Evolutionary conservation across 2,888 invertebrate species (phyloP).

Genomic region (Eucera pruinosa): DNA sequence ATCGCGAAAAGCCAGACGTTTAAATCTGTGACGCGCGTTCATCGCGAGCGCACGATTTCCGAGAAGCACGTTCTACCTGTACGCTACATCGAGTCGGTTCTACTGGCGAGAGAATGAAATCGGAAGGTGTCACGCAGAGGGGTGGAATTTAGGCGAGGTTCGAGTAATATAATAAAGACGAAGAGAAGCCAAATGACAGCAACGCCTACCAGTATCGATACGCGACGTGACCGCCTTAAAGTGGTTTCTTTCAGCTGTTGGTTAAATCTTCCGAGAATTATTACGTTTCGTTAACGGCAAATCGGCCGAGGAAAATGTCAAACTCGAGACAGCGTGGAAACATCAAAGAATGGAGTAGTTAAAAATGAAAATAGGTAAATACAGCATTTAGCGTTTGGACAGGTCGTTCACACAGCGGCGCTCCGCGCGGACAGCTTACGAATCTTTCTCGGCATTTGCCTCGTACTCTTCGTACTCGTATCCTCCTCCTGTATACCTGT

Average conservation of each 20-base stretch:
- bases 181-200: constrained; percentile 79
- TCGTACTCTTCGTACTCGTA: no score
- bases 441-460: constrained; percentile 70
- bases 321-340: constrained; percentile 35
- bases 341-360: constrained; percentile 55
- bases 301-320: constrained; percentile 6
- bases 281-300: constrained; percentile 11
- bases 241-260: constrained; percentile 24
- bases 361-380: constrained; percentile 66
- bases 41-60: neutral
- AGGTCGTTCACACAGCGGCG: constrained; percentile 66
- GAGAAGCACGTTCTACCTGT: neutral
- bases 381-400: constrained; percentile 68
- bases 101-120: no score
- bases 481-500: no score
- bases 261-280: constrained; percentile 8
- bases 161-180: constrained; percentile 50
- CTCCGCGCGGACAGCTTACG: constrained; percentile 66
- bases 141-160: constrained; percentile 54
- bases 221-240: constrained; percentile 48
- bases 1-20: constrained; percentile 8
- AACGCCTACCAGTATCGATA: constrained; percentile 75
- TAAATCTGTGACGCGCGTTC: constrained; percentile 44
- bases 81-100: no score
- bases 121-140: no score